A percentile compares a stretch with the other conserved stretches of the same genome.
Evolutionary conservation across 1,140 invertebrate species (phyloP).

Genomic region (Drosophila orosa): DNA sequence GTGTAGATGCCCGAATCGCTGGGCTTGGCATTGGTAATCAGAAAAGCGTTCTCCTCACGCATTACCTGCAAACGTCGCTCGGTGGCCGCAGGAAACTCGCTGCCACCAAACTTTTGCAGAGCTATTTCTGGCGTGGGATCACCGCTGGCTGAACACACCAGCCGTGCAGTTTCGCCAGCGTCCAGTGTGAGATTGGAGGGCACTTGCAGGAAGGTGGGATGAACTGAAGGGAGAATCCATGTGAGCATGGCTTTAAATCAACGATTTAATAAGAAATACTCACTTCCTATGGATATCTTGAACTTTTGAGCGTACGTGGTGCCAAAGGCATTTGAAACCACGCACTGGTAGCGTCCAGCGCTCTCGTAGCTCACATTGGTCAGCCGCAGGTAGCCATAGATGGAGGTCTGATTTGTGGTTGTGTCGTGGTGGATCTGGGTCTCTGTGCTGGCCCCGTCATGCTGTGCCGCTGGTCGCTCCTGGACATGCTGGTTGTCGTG

Average conservation of each 20-base stretch:
- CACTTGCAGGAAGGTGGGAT: conserved; percentile 93
- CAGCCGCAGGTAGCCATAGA: conserved; percentile 70
- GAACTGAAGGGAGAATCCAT: conserved; percentile 86
- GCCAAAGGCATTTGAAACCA: conserved; percentile 95
- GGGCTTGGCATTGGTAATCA: conserved; percentile 95
- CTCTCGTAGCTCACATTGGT: conserved; percentile 84
- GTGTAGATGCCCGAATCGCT: conserved; percentile 96
- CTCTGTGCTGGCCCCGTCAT: conserved; percentile 67
- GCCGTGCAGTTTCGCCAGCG: conserved; percentile 92
- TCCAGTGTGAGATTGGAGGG: conserved; percentile 93
- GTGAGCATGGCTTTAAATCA: not conserved
- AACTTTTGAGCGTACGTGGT: conserved; percentile 95
- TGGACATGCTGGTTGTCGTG: conserved; percentile 91
- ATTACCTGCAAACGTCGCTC: conserved; percentile 97
- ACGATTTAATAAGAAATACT: conserved; percentile 51
- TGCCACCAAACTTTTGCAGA: conserved; percentile 97
- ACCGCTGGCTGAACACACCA: conserved; percentile 96
- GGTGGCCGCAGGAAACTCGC: conserved; percentile 96
- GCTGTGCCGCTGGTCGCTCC: conserved; percentile 56
- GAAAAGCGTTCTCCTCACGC: conserved; percentile 95
- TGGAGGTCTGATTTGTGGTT: conserved; percentile 74
- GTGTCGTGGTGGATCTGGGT: conserved; percentile 77
- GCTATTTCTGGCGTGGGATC: conserved; percentile 94
- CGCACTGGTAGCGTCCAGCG: conserved; percentile 96
- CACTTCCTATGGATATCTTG: conserved; percentile 92